Evolutionary conservation across 2,888 invertebrate genomes (phyloP).

Genomic region (Phymatocera aterrima): DNA sequence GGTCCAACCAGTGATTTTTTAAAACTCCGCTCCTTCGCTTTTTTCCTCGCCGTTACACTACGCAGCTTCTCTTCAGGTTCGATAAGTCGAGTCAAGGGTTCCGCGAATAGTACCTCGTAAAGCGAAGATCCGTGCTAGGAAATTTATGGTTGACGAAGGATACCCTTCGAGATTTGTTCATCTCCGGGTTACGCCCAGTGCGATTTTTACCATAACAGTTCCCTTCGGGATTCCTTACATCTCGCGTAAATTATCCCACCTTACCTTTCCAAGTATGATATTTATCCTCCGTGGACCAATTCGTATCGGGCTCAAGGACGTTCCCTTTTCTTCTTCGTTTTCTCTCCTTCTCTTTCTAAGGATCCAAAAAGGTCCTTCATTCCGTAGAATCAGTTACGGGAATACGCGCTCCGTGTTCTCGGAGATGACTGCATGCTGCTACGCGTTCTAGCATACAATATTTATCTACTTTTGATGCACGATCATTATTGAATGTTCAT

Average conservation of each 20-base stretch:
- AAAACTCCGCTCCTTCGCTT: neutral
- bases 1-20: conserved; percentile 3
- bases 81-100: neutral
- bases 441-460: no score
- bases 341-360: no score
- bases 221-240: neutral
- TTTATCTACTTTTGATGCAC: no score
- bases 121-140: neutral
- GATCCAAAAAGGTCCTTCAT: no score
- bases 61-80: neutral
- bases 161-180: neutral
- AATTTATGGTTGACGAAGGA: conserved; percentile 16
- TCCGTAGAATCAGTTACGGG: no score
- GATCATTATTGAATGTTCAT: no score
- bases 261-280: neutral
- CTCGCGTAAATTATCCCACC: neutral
- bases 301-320: neutral
- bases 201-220: neutral
- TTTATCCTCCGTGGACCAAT: no score
- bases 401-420: no score
- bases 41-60: neutral
- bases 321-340: no score
- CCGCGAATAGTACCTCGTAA: conserved; percentile 22
- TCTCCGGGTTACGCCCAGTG: neutral
- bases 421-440: no score